These are phyloP conservation scores for Datnioides undecimradiatus DNA, from an alignment of 2,113 vertebrate species.

Conservation along the genomic window DNA sequence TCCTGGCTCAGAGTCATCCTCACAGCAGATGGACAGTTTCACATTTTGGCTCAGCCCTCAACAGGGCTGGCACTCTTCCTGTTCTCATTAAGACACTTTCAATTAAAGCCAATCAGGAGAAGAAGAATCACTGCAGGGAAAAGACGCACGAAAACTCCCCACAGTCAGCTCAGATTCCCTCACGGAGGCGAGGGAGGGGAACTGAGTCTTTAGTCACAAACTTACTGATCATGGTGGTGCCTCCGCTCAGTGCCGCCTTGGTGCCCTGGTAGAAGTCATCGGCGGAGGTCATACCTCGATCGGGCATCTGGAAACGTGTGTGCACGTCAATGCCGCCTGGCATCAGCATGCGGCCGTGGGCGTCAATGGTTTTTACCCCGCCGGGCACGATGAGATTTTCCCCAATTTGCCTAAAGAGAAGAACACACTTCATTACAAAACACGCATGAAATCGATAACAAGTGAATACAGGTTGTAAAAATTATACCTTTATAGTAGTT, in stretches of 20 bases:
- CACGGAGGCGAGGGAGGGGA: not conserved
- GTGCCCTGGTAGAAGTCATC: slow-evolving; percentile 99
- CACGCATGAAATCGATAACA: too few species aligned
- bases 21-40: slow-evolving; percentile 43
- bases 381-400: slow-evolving; percentile 98
- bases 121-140: slow-evolving; percentile 1
- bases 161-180: not conserved
- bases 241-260: slow-evolving; percentile 92
- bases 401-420: slow-evolving; percentile 92
- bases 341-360: slow-evolving; percentile 96
- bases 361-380: slow-evolving; percentile 97
- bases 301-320: slow-evolving; percentile 98
- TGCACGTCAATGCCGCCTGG: slow-evolving; percentile 97
- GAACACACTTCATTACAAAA: not conserved
- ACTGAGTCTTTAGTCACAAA: not conserved
- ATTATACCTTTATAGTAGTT: not conserved
- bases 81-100: slow-evolving; percentile 34
- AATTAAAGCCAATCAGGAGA: slow-evolving; percentile 37
- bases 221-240: slow-evolving; percentile 99
- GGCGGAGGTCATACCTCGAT: slow-evolving; percentile 93
- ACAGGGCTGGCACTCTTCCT: slow-evolving; percentile 36
- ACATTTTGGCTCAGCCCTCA: slow-evolving; percentile 22
- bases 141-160: not conserved
- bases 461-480: not conserved
- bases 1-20: slow-evolving; percentile 33